A percentile compares a stretch with the other conserved stretches of the same genome.
Conservation (phyloP, 1,140 invertebrate species). For the Aphelenchoides fujianensis region DNA sequence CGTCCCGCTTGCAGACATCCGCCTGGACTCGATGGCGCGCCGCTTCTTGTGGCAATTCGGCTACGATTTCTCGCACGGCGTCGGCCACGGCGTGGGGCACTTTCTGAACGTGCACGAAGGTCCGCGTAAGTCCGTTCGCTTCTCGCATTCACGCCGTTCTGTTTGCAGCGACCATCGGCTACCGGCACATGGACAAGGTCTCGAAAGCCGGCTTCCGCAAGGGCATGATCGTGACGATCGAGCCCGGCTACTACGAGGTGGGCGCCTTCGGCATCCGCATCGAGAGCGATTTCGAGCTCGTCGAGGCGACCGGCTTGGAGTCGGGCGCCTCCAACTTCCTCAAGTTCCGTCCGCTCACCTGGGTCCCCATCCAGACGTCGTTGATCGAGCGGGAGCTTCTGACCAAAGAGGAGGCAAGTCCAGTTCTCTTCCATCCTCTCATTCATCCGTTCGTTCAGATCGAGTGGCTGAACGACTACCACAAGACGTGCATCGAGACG, state of each 20-base stretch:
- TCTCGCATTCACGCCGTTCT: slow-evolving; percentile 10
- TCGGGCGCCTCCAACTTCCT: slow-evolving; percentile 73
- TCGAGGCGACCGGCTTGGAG: slow-evolving; percentile 69
- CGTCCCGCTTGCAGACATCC: slow-evolving; percentile 48
- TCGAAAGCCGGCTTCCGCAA: slow-evolving; percentile 74
- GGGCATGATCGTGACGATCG: slow-evolving; percentile 89
- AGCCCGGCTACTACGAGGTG: slow-evolving; percentile 73
- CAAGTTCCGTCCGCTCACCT: slow-evolving; percentile 83
- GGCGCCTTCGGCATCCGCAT: slow-evolving; percentile 86
- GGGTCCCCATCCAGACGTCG: slow-evolving; percentile 87
- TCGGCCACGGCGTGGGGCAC: slow-evolving; percentile 90
- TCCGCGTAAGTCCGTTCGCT: slow-evolving; percentile 51
- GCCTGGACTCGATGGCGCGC: slow-evolving; percentile 68
- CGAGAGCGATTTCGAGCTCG: slow-evolving; percentile 82
- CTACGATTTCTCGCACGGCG: slow-evolving; percentile 90
- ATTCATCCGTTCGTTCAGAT: slow-evolving; percentile 47
- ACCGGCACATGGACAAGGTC: slow-evolving; percentile 72
- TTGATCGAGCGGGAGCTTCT: slow-evolving; percentile 78
- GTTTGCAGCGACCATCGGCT: slow-evolving; percentile 76
- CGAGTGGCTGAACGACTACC: slow-evolving; percentile 57
- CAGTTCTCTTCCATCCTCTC: too few relatives aligned
- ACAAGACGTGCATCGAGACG: slow-evolving; percentile 49
- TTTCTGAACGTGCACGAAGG: slow-evolving; percentile 96
- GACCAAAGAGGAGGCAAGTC: slow-evolving; percentile 74
- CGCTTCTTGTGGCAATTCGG: slow-evolving; percentile 86